A percentile compares a stretch with the other conserved stretches of the same genome.
Evolutionary conservation across 2,888 invertebrate genomes (phyloP).

Genomic region (Rhagophthalmus giganteus): DNA sequence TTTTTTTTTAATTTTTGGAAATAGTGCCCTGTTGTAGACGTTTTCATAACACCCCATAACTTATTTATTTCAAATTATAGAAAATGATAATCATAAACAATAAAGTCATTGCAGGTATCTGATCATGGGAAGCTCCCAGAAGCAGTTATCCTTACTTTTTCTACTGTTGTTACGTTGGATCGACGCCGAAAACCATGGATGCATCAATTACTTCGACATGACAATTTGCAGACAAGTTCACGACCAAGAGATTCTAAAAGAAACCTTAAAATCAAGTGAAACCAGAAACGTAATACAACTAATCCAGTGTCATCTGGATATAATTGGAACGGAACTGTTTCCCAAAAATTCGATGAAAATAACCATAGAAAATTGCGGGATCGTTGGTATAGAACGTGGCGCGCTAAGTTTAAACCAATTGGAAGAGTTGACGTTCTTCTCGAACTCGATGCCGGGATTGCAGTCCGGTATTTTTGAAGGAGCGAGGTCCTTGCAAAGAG

Average conservation of each 20-base stretch:
- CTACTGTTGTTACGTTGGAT: not conserved
- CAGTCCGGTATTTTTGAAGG: constrained; percentile 23
- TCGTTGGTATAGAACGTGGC: constrained; percentile 20
- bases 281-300: constrained; percentile 6
- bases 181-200: constrained; percentile 11
- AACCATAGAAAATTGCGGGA: constrained; percentile 13
- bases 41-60: too few species aligned
- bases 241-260: constrained; percentile 13
- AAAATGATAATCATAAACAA: too few species aligned
- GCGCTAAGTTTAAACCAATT: constrained; percentile 12
- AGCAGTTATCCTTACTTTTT: not conserved
- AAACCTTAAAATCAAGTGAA: not conserved
- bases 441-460: constrained; percentile 12
- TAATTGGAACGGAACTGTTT: constrained; percentile 8
- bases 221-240: constrained; percentile 21
- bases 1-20: too few species aligned
- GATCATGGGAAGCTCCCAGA: too few species aligned
- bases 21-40: too few species aligned
- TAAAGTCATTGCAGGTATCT: too few species aligned
- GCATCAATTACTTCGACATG: constrained; percentile 10
- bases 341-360: constrained; percentile 12
- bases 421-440: constrained; percentile 11
- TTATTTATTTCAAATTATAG: too few species aligned
- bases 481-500: constrained; percentile 6
- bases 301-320: constrained; percentile 12